A percentile compares a stretch with the other conserved stretches of the same genome.
These are phyloP conservation scores for Tortrix viridana DNA, from an alignment of 2,888 invertebrate species.

Conservation along the genomic window DNA sequence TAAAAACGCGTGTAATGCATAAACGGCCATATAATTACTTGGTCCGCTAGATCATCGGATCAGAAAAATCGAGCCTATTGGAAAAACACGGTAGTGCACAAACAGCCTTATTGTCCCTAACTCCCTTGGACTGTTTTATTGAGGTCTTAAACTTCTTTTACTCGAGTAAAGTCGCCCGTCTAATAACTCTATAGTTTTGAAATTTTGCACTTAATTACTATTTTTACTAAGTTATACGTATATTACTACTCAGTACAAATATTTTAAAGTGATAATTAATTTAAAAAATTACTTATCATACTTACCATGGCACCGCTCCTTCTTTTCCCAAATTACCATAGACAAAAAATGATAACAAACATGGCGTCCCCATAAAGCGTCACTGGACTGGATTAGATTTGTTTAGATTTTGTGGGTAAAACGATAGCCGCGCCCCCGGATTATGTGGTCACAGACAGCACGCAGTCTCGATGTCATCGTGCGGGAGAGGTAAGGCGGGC, in stretches of 20 bases:
- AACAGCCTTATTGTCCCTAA: too few species aligned
- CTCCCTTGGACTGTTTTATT: neutral
- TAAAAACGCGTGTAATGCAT: too few species aligned
- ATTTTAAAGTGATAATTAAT: neutral
- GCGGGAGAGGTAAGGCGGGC: constrained; percentile 56
- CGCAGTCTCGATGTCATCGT: constrained; percentile 61
- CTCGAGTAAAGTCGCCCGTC: too few species aligned
- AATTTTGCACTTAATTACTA: too few species aligned
- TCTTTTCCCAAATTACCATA: constrained; percentile 38
- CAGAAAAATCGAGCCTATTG: too few species aligned
- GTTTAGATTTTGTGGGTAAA: constrained; percentile 56
- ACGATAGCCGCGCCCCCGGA: constrained; percentile 48
- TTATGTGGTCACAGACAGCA: constrained; percentile 62
- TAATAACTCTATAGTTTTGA: too few species aligned
- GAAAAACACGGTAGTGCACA: too few species aligned
- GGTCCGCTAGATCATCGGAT: too few species aligned
- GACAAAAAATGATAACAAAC: constrained; percentile 72
- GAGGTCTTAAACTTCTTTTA: neutral
- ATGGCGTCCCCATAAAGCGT: constrained; percentile 73
- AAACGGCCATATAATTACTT: too few species aligned
- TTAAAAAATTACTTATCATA: too few species aligned
- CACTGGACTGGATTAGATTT: constrained; percentile 58
- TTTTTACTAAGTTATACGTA: too few species aligned
- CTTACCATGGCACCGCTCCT: constrained; percentile 26
- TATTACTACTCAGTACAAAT: too few species aligned